Base-by-base conservation (phyloP, 1,140 invertebrate species). In the Brachionus sp. region DNA sequence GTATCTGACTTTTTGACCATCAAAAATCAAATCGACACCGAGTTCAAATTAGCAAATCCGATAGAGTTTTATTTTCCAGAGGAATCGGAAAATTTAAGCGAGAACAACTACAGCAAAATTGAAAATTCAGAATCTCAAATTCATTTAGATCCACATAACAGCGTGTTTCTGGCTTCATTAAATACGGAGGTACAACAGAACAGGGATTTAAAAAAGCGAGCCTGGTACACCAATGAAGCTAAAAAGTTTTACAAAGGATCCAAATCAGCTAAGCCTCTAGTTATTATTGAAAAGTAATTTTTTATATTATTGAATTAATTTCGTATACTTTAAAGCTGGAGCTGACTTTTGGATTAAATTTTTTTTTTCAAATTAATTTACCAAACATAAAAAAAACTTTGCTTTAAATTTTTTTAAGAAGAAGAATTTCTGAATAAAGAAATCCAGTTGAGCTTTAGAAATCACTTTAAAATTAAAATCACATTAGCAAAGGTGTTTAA, bases 271-370 rank as follows among this genome's bases (percentile, higher is more conserved):
- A 70, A 70, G 16, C 19, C 70, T 25, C 23, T 75, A 6, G 70
- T 75, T 9, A 46, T 75, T 44, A 75, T 75, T 35, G 70, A 75
- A 46, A 75, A 46, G 70, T 75, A 46, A 46, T 9, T 25, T 19
- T 35, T 12, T 19, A 7, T 29, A 19, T 7, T 57, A n/a, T 57
- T 6, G 6, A 57, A 10, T 57, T 57, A 10, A 10, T 57, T 13
- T 57, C 13, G n/a, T 1, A 57, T 19, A 23, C n/a, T 2, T 46
- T 46, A 29, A 2, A 1, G 3, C 3, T 29, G 3, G 1, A 29
- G 29, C 3, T 29, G 3, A 2, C 3, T 29, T 29, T 42, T 10
- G 39, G 39, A 42, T 10, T 6, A 10, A 42, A 42, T 42, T 42
- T 42, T 2, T 3, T 3, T 42, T 29, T 29, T 29, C 3, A 29